A percentile compares a stretch with the other conserved stretches of the same genome.
These are phyloP conservation scores for Molorchus minor DNA, from an alignment of 2,888 invertebrate species.

Conservation along the genomic window DNA sequence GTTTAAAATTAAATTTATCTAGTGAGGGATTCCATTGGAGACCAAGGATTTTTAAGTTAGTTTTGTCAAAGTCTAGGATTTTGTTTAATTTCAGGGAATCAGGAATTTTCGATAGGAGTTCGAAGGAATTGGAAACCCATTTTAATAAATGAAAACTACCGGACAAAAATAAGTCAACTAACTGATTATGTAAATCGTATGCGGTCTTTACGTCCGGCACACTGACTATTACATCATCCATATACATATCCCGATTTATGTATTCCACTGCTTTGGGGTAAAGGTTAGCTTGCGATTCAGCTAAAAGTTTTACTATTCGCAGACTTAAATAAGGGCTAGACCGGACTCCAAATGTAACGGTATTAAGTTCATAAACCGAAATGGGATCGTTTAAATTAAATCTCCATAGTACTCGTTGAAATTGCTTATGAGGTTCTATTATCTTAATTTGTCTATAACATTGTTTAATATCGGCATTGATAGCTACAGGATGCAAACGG, in stretches of 20 bases:
- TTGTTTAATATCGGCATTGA: too few relatives aligned
- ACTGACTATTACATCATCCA: neutral
- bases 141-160: neutral
- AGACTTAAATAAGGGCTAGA: too few relatives aligned
- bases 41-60: neutral
- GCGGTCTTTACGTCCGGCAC: neutral
- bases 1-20: neutral
- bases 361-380: neutral
- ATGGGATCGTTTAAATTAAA: neutral
- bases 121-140: slow-evolving; percentile 1
- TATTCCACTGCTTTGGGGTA: neutral
- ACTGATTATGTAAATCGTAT: neutral
- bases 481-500: too few relatives aligned
- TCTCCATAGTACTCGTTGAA: slow-evolving; percentile 3
- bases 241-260: too few relatives aligned
- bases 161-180: neutral
- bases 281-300: neutral
- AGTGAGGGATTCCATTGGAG: neutral
- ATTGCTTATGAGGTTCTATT: too few relatives aligned
- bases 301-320: neutral
- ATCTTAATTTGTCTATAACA: neutral
- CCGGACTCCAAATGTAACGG: too few relatives aligned
- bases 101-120: slow-evolving; percentile 1
- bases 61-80: neutral
- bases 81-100: neutral